Percentiles rank a stretch among this genome's conserved stretches.
phyloP scores from a whole-genome alignment of 2,888 invertebrate genomes.

The Zaprionus bogoriensis region DNA sequence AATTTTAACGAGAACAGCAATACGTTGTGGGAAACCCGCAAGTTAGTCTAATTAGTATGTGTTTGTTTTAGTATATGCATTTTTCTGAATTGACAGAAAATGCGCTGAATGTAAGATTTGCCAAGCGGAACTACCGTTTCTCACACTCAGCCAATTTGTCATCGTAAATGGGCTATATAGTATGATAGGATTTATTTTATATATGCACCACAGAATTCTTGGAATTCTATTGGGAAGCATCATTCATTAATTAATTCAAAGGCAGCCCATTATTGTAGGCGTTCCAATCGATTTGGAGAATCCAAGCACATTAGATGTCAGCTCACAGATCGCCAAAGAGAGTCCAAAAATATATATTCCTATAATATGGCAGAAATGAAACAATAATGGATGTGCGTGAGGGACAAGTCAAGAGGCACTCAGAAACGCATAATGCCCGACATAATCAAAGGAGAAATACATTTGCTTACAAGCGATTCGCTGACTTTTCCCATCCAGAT shows the following conservation, averaged over 20 bases:
- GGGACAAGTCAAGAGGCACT: slow-evolving; percentile 23
- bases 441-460: slow-evolving; percentile 18
- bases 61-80: no score
- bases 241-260: no score
- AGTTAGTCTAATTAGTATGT: not conserved
- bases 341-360: slow-evolving; percentile 10
- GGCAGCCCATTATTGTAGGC: slow-evolving; percentile 8
- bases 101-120: no score
- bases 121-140: no score
- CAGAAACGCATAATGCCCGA: slow-evolving; percentile 4
- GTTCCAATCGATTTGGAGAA: no score
- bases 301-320: slow-evolving; percentile 29
- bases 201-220: not conserved
- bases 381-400: not conserved
- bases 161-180: not conserved
- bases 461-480: slow-evolving; percentile 34
- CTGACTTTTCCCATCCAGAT: slow-evolving; percentile 37
- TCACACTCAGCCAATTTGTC: not conserved
- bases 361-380: not conserved
- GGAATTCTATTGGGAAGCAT: not conserved
- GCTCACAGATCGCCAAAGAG: slow-evolving; percentile 47
- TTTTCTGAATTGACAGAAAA: no score
- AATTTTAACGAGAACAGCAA: not conserved
- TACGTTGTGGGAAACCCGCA: not conserved
- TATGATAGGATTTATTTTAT: not conserved